phyloP scores from a whole-genome alignment of 2,888 invertebrate genomes.

The Mythimna vitellina region DNA sequence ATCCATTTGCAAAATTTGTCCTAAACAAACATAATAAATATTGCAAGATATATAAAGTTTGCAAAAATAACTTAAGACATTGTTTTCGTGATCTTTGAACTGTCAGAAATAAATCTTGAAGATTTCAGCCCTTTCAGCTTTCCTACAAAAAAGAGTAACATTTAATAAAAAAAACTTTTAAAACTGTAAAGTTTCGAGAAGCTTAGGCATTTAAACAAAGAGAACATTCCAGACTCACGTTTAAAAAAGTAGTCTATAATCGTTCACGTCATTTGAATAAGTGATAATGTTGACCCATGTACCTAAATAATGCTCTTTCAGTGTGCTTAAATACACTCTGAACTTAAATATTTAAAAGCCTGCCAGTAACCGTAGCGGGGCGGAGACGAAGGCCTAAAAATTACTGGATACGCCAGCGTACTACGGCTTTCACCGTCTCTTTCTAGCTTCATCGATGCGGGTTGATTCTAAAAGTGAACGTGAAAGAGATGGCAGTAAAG shows the following conservation, averaged over 20 bases:
- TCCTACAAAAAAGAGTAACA: not conserved
- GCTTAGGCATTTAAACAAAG: not conserved
- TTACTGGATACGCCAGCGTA: constrained; percentile 58
- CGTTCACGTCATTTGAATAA: constrained; percentile 54
- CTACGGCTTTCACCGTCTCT: constrained; percentile 39
- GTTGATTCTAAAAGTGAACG: constrained; percentile 32
- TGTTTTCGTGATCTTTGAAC: no score
- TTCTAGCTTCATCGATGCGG: constrained; percentile 26
- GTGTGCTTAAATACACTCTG: constrained; percentile 56
- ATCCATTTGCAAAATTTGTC: no score
- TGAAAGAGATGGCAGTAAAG: constrained; percentile 59
- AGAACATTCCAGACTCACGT: constrained; percentile 14
- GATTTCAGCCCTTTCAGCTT: not conserved
- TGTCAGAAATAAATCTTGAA: no score
- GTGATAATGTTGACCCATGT: constrained; percentile 56
- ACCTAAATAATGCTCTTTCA: constrained; percentile 56
- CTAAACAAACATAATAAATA: no score
- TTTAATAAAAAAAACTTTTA: not conserved
- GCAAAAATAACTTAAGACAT: no score
- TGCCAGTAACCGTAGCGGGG: constrained; percentile 43
- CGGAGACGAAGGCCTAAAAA: constrained; percentile 31
- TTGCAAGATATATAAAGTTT: no score
- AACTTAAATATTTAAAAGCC: constrained; percentile 60
- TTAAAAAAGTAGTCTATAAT: constrained; percentile 40
- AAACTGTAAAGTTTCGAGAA: not conserved